Base-by-base conservation (phyloP, 2,797 vertebrate species). In the Ibycter americanus region DNA sequence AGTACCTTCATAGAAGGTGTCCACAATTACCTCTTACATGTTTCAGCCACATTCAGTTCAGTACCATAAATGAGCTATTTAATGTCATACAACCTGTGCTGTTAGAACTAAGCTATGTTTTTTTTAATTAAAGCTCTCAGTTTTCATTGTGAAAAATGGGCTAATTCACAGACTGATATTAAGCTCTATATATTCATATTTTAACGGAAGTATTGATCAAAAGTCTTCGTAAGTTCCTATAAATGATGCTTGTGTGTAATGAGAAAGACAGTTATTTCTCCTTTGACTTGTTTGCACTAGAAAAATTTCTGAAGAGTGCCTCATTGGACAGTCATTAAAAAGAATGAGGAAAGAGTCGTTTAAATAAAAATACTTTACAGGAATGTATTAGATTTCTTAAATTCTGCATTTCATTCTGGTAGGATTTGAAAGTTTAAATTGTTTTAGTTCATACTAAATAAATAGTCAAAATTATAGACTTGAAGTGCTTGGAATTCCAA, bases 1-100 rank as follows among this genome's bases (percentile, higher is more conserved):
- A 98, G 99, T 98, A 73, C 51, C 21, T 52, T 94, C 20, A 14
- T 42, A 52, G 65, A 54, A 67, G 26, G n/a, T 59, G 15, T 90
- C 38, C 34, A 36, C 63, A 46, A 52, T 58, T 74, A 36, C n/a
- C 17, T 61, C 46, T 72, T 93, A 22, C 19, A 19, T 36, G 22
- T 54, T 85, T 74, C 66, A 56, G 66, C n/a, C 9, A 13, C 25
- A 81, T 86, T 67, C 78, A 59, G 34, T 73, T 91, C 62, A 47
- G 34, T 68, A 65, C 34, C 15, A 49, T 29, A 67, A 72, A 51
- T 8, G 55, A 79, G 14, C 9, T 90, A 10, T 81, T 85, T 70
- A 71, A 38, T 83, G 11, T 68, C 31, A 46, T 22, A 14, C 21
- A 85, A n/a, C 19, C 44, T 85, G 20, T 79, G 15, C 40, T 71